These are phyloP conservation scores for Pseudorasbora parva DNA, from an alignment of 2,113 vertebrate species.

Conservation along the genomic window DNA sequence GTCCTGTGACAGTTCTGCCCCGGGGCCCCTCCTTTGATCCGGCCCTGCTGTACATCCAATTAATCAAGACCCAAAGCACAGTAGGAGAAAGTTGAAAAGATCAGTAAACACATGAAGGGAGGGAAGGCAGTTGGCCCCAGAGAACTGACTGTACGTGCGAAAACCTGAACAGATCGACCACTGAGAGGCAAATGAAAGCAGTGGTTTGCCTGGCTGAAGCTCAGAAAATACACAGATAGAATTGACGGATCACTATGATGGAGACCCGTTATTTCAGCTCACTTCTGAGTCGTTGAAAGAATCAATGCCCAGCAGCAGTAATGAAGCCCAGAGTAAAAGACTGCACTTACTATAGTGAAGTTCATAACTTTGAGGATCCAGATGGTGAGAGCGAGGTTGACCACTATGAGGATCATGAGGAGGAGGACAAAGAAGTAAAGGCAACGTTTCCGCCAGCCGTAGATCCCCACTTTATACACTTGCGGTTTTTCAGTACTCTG, in stretches of 20 bases:
- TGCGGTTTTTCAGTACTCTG: constrained; percentile 91
- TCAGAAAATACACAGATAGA: constrained; percentile 37
- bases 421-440: constrained; percentile 98
- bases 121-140: constrained; percentile 21
- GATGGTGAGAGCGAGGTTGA: constrained; percentile 99
- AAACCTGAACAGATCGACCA: constrained; percentile 38
- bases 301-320: constrained; percentile 15
- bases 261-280: constrained; percentile 18
- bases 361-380: constrained; percentile 99
- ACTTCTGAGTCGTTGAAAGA: constrained; percentile 20
- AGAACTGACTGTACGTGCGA: constrained; percentile 14
- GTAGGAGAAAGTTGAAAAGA: constrained; percentile 25
- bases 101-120: constrained; percentile 26
- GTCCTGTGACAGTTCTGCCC: constrained; percentile 5
- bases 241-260: constrained; percentile 11
- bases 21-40: background rate
- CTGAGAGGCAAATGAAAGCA: constrained; percentile 49
- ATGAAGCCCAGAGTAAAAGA: background rate
- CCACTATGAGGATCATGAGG: constrained; percentile 97
- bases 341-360: constrained; percentile 93
- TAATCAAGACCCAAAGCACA: constrained; percentile 43
- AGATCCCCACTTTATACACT: constrained; percentile 98
- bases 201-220: constrained; percentile 7
- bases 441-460: constrained; percentile 99
- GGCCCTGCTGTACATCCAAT: constrained; percentile 12